Evolutionary conservation across 1,140 invertebrate species (phyloP).

Genomic region (Mylabris phalerata): DNA sequence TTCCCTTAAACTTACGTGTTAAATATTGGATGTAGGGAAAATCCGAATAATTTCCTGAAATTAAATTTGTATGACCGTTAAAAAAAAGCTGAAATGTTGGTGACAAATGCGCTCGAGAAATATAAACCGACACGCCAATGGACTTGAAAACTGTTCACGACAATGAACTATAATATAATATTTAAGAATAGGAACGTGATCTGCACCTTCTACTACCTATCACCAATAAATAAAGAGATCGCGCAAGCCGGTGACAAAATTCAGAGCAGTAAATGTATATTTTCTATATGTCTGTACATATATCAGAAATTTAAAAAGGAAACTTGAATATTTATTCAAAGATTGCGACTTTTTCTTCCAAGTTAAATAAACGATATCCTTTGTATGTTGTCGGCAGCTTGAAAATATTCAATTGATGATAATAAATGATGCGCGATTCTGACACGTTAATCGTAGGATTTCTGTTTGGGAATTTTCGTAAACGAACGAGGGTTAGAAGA

Average conservation of each 20-base stretch:
- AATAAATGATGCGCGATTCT: slow-evolving; percentile 18
- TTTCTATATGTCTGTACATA: slow-evolving; percentile 6
- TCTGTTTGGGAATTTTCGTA: not conserved
- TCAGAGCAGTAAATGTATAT: not conserved
- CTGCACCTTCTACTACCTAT: slow-evolving; percentile 3
- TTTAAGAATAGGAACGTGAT: slow-evolving; percentile 7
- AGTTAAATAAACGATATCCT: slow-evolving; percentile 11
- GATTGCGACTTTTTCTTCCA: slow-evolving; percentile 13
- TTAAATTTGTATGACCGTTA: slow-evolving; percentile 10
- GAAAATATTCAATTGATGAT: slow-evolving; percentile 16
- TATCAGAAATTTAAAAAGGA: slow-evolving; percentile 12
- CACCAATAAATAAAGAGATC: slow-evolving; percentile 16
- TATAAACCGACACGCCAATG: not conserved
- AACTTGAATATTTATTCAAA: slow-evolving; percentile 16
- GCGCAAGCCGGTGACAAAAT: slow-evolving; percentile 11
- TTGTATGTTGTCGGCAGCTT: slow-evolving; percentile 2
- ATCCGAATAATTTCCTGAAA: slow-evolving; percentile 59
- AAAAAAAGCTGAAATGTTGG: too few relatives aligned
- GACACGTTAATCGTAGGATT: slow-evolving; percentile 20
- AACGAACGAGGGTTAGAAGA: not conserved
- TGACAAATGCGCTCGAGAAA: slow-evolving; percentile 7
- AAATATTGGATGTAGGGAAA: slow-evolving; percentile 60
- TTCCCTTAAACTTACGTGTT: slow-evolving; percentile 52
- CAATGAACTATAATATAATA: slow-evolving; percentile 14
- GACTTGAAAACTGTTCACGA: slow-evolving; percentile 3